Percentiles rank a stretch among this genome's conserved stretches.
phyloP scores from a whole-genome alignment of 2,888 invertebrate species.

The Lasius platythorax region DNA sequence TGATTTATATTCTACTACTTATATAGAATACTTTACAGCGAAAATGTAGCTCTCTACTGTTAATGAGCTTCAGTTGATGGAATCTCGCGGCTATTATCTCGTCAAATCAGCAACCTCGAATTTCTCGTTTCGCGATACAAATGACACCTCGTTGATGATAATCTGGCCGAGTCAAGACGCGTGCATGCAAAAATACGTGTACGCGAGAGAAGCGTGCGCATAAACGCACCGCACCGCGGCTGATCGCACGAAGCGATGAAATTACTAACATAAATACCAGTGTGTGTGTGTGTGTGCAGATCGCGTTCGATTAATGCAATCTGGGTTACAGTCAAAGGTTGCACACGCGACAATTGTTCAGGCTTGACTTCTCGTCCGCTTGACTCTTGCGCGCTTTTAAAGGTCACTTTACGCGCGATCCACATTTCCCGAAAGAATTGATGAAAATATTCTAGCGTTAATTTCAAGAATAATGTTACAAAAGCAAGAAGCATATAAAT shows the following conservation, averaged over 20 bases:
- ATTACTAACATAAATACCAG: slow-evolving; percentile 78
- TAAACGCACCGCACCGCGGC: slow-evolving; percentile 41
- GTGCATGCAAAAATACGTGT: slow-evolving; percentile 27
- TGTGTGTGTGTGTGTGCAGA: slow-evolving; percentile 59
- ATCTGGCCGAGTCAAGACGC: slow-evolving; percentile 20
- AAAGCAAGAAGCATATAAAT: neutral
- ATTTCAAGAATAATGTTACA: neutral
- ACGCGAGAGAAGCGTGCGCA: slow-evolving; percentile 40
- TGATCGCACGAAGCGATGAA: slow-evolving; percentile 69
- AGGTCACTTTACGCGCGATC: slow-evolving; percentile 8
- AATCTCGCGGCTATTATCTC: neutral
- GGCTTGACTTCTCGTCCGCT: slow-evolving; percentile 19
- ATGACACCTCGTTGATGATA: neutral
- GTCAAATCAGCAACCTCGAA: neutral
- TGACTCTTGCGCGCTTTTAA: slow-evolving; percentile 3
- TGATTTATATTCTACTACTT: neutral
- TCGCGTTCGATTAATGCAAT: slow-evolving; percentile 57
- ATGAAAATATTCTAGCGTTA: neutral
- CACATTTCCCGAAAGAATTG: neutral
- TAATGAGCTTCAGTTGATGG: neutral
- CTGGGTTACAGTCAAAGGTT: slow-evolving; percentile 55
- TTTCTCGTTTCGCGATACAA: neutral
- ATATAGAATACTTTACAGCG: neutral
- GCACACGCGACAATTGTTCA: slow-evolving; percentile 64
- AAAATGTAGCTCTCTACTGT: neutral